A percentile compares a stretch with the other conserved stretches of the same genome.
phyloP scores from a whole-genome alignment of 2,888 invertebrate genomes.

The Halictus ligatus region DNA sequence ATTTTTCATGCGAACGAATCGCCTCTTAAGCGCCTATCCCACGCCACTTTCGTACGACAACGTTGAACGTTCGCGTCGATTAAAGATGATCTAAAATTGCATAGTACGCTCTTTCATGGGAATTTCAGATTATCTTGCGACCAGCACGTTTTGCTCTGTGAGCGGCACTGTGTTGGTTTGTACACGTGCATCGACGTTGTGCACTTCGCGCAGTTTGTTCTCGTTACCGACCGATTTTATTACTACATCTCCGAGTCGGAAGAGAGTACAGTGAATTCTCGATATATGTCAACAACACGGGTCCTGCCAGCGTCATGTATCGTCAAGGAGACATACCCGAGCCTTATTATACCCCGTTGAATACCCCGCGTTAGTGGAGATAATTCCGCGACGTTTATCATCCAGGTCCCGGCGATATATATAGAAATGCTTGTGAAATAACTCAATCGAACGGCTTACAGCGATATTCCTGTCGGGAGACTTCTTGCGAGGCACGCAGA shows the following conservation, averaged over 20 bases:
- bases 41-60: constrained; percentile 14
- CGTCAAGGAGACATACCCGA: no score
- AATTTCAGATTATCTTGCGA: constrained; percentile 23
- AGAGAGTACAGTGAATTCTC: background rate
- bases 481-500: no score
- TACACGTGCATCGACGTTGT: background rate
- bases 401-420: no score
- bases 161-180: background rate
- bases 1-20: constrained; percentile 14
- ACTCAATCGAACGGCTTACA: no score
- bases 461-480: no score
- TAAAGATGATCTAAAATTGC: constrained; percentile 19
- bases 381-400: no score
- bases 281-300: no score
- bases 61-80: constrained; percentile 9
- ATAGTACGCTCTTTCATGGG: constrained; percentile 30
- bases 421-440: no score
- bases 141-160: constrained; percentile 16
- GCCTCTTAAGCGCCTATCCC: background rate
- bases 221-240: background rate
- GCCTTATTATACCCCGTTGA: no score
- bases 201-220: background rate
- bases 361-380: no score
- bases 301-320: no score
- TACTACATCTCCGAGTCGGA: background rate